A percentile compares a stretch with the other conserved stretches of the same genome.
phyloP scores from a whole-genome alignment of 2,113 vertebrate species.

The Hiodon tergisus region DNA sequence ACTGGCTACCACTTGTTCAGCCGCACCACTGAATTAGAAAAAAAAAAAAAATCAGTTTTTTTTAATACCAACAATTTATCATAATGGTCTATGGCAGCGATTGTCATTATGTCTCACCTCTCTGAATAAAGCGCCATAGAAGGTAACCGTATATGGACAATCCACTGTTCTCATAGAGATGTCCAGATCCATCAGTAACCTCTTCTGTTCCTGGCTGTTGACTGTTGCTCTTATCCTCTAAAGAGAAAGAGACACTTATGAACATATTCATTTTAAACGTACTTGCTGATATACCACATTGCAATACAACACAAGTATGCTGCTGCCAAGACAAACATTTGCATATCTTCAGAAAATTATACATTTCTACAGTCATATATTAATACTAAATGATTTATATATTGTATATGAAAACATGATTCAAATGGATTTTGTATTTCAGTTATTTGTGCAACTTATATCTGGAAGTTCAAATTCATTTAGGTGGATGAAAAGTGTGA shows the following conservation, averaged over 20 bases:
- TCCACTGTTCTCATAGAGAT: constrained; percentile 97
- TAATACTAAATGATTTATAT: no score
- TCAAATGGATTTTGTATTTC: no score
- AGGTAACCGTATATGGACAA: constrained; percentile 90
- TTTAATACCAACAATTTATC: background rate
- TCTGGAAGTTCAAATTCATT: no score
- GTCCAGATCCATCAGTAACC: constrained; percentile 91
- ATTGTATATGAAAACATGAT: no score
- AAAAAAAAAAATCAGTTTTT: background rate
- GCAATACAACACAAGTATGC: no score
- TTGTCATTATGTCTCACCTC: constrained; percentile 66
- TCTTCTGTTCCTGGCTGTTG: constrained; percentile 95
- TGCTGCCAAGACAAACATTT: no score
- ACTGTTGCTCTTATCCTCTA: constrained; percentile 90
- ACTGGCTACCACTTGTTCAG: background rate
- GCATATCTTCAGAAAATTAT: no score
- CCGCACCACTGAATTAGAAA: background rate
- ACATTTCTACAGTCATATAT: no score
- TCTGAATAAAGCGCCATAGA: constrained; percentile 89
- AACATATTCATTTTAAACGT: no score
- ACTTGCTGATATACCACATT: no score
- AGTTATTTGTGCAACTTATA: no score
- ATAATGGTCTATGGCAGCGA: background rate
- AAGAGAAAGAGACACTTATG: background rate
- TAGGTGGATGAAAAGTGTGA: no score